Conservation (phyloP, 2,113 vertebrate species). For the Cyanoramphus novaezelandiae region DNA sequence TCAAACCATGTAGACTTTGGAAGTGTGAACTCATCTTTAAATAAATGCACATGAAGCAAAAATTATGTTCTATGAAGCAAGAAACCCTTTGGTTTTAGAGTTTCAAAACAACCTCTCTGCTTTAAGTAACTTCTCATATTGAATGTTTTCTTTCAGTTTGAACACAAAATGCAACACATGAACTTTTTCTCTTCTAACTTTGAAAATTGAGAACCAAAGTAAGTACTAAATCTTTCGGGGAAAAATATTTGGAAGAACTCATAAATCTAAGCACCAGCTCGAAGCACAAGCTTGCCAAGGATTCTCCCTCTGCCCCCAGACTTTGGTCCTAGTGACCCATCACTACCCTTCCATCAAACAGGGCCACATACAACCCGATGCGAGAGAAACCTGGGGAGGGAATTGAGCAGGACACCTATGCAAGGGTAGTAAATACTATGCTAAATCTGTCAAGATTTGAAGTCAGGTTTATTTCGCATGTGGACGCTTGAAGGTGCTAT, state of each 20-base stretch:
- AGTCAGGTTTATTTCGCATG: background rate
- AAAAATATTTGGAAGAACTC: background rate
- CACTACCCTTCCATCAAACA: background rate
- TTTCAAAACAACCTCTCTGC: background rate
- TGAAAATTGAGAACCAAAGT: background rate
- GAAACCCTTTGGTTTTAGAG: background rate
- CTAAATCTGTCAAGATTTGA: background rate
- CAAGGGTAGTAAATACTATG: accelerated
- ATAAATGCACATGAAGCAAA: background rate
- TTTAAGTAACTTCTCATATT: background rate
- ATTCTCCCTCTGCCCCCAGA: background rate
- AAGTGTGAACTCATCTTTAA: background rate
- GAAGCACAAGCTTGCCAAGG: background rate
- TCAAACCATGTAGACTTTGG: background rate
- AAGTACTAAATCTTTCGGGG: background rate
- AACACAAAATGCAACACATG: background rate
- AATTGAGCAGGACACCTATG: background rate
- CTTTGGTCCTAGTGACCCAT: background rate
- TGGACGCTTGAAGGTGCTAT: background rate
- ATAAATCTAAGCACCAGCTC: accelerated
- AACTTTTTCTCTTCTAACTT: background rate
- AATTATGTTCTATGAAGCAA: background rate
- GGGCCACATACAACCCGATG: background rate
- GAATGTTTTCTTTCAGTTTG: background rate
- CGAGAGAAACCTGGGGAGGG: accelerated